A percentile compares a stretch with the other conserved stretches of the same genome.
phyloP scores from a whole-genome alignment of 2,113 vertebrate species.

The Tursiops truncatus region DNA sequence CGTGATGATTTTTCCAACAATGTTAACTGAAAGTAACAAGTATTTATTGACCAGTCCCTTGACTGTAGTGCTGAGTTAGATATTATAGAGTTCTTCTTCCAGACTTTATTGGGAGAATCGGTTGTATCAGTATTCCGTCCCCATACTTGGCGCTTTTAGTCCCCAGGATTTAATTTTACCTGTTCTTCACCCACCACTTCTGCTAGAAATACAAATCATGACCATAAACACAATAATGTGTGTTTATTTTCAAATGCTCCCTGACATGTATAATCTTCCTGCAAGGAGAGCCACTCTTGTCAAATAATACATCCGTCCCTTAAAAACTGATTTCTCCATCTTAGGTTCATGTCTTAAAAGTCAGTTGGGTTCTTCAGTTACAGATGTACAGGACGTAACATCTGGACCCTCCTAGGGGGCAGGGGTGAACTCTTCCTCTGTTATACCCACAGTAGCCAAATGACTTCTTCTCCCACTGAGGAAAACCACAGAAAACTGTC shows the following conservation, averaged over 20 bases:
- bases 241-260: conserved; percentile 33
- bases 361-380: not conserved
- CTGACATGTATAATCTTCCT: not conserved
- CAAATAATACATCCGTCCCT: conserved; percentile 15
- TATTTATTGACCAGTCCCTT: not conserved
- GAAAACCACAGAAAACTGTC: conserved; percentile 36
- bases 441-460: conserved; percentile 48
- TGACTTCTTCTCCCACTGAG: conserved; percentile 39
- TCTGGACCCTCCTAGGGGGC: not conserved
- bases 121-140: not conserved
- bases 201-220: not conserved
- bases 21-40: not conserved
- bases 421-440: not conserved
- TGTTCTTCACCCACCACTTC: not conserved
- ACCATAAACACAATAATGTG: not conserved
- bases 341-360: not conserved
- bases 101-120: not conserved
- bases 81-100: not conserved
- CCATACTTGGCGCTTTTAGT: not conserved
- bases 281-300: not conserved
- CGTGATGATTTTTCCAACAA: not conserved
- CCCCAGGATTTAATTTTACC: not conserved
- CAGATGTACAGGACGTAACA: not conserved
- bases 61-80: not conserved
- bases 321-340: conserved; percentile 15